Percentiles rank a stretch among this genome's conserved stretches.
Evolutionary conservation across 2,113 vertebrate species (phyloP).

Genomic region (Plestiodon gilberti): DNA sequence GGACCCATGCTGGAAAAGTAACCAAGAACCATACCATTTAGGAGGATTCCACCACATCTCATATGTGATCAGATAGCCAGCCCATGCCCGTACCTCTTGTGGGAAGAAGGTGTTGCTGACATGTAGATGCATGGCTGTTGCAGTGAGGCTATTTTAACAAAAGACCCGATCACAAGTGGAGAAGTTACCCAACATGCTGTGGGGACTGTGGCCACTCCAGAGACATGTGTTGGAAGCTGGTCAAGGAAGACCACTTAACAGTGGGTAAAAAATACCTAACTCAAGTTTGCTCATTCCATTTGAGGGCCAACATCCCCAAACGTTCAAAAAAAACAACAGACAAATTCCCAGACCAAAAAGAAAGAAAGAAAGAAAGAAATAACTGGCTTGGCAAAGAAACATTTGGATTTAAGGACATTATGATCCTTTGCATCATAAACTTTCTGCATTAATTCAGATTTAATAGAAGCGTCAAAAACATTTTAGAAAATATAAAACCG

Average conservation of each 20-base stretch:
- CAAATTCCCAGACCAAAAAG: background rate
- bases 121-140: background rate
- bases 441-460: background rate
- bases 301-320: background rate
- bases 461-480: background rate
- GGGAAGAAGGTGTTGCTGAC: background rate
- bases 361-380: background rate
- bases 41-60: conserved; percentile 23
- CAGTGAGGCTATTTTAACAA: background rate
- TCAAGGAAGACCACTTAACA: background rate
- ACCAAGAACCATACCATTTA: background rate
- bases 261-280: background rate
- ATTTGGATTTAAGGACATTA: background rate
- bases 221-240: background rate
- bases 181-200: background rate
- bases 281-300: background rate
- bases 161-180: background rate
- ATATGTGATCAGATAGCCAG: background rate
- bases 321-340: background rate
- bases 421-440: background rate
- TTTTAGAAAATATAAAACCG: background rate
- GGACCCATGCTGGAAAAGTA: background rate
- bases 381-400: background rate
- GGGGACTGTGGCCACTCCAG: background rate
- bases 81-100: background rate